Conservation (phyloP, 2,797 vertebrate species). For the Coilia nasus region DNA sequence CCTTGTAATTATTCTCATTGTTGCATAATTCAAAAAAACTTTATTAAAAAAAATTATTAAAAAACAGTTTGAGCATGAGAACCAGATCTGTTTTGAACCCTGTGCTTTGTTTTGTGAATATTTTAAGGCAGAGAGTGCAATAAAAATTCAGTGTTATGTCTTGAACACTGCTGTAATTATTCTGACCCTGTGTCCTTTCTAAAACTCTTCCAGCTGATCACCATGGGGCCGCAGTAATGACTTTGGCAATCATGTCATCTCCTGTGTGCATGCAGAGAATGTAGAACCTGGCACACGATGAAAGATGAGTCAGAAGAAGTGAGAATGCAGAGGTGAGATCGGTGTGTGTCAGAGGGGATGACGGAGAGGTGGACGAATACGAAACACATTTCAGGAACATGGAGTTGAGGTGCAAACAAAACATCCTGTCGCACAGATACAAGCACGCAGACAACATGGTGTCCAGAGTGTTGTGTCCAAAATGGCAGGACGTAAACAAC, state of each 20-base stretch:
- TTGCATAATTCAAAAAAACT: neutral
- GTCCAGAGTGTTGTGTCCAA: neutral
- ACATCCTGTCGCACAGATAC: neutral
- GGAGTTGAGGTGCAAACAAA: neutral
- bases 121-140: neutral
- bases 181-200: neutral
- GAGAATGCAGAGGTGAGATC: slow-evolving; percentile 24
- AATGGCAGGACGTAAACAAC: too few species aligned
- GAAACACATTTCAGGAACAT: neutral
- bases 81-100: neutral
- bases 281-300: slow-evolving; percentile 57
- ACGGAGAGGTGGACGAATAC: neutral
- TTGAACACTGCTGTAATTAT: slow-evolving; percentile 4
- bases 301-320: slow-evolving; percentile 38
- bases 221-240: slow-evolving; percentile 58
- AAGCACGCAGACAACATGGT: neutral
- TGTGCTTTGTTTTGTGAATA: neutral
- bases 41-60: too few species aligned
- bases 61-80: neutral
- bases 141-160: neutral
- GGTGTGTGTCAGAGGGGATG: neutral
- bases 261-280: slow-evolving; percentile 59
- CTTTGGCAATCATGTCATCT: slow-evolving; percentile 64
- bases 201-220: slow-evolving; percentile 33
- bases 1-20: neutral